phyloP scores from a whole-genome alignment of 53 echinoderm and acorn worm species.

The Hippasteria phrygiana region DNA sequence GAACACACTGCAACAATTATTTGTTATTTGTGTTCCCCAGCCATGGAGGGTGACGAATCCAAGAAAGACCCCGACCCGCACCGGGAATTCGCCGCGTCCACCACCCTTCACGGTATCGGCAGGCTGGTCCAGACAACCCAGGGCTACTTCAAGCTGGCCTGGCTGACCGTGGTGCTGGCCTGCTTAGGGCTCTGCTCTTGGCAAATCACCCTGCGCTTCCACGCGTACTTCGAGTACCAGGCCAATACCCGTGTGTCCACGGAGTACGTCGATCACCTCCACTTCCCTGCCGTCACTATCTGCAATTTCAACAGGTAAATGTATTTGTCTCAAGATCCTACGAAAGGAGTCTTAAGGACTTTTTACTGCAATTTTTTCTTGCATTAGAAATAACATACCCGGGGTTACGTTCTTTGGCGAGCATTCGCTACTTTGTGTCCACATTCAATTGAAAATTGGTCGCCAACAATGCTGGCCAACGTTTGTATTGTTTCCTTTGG shows the following conservation, averaged over 20 bases:
- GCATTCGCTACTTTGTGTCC: no score
- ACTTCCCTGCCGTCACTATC: conserved; percentile 57
- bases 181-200: conserved; percentile 39
- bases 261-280: not conserved
- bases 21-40: no score
- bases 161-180: not conserved
- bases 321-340: no score
- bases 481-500: no score
- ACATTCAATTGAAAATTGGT: no score
- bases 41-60: not conserved
- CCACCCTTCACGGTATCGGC: conserved; percentile 54
- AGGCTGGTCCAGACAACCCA: not conserved
- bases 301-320: conserved; percentile 63
- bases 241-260: conserved; percentile 25
- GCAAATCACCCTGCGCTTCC: conserved; percentile 44
- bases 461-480: no score
- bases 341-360: no score
- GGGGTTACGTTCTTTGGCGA: no score
- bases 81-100: conserved; percentile 38
- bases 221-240: conserved; percentile 18
- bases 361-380: no score
- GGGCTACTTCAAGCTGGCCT: conserved; percentile 7
- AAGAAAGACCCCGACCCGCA: conserved; percentile 23
- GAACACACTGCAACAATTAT: no score
- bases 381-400: no score